phyloP scores from a whole-genome alignment of 1,140 invertebrate species.

The Meteorus sp. region DNA sequence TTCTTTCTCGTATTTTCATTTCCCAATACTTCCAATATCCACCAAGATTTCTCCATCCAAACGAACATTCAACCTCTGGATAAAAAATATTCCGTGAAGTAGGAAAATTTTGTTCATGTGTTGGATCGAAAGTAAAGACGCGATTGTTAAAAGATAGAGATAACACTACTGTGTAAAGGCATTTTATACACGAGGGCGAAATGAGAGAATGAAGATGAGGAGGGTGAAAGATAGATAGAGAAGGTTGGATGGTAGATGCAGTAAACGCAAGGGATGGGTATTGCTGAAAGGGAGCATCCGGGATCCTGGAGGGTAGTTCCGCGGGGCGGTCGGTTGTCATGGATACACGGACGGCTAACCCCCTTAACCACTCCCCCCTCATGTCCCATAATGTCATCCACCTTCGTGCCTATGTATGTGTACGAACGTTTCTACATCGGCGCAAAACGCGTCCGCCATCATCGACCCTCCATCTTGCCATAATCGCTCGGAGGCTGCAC shows the following conservation, averaged over 20 bases:
- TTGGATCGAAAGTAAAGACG: too few species aligned
- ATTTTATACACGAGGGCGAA: slow-evolving; percentile 1
- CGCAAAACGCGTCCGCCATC: slow-evolving; percentile 49
- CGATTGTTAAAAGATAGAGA: too few species aligned
- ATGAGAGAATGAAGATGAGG: slow-evolving; percentile 2
- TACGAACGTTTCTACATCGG: neutral
- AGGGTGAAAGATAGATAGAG: slow-evolving; percentile 11
- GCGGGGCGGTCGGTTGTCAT: slow-evolving; percentile 58
- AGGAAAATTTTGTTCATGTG: too few species aligned
- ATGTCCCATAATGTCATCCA: too few species aligned
- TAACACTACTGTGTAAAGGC: too few species aligned
- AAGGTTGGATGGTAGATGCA: slow-evolving; percentile 23
- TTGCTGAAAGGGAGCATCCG: slow-evolving; percentile 43
- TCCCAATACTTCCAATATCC: too few species aligned
- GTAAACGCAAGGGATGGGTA: slow-evolving; percentile 7
- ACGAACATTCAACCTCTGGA: too few species aligned
- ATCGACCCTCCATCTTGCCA: slow-evolving; percentile 60
- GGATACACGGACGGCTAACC: slow-evolving; percentile 52
- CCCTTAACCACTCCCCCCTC: slow-evolving; percentile 40
- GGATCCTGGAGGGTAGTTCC: slow-evolving; percentile 49
- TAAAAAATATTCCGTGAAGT: too few species aligned
- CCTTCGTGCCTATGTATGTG: too few species aligned
- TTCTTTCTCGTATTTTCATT: too few species aligned
- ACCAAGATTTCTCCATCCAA: too few species aligned
- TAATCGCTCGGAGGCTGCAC: slow-evolving; percentile 35